Conservation (phyloP, 2,888 invertebrate genomes). For the Petrolisthes manimaculis region DNA sequence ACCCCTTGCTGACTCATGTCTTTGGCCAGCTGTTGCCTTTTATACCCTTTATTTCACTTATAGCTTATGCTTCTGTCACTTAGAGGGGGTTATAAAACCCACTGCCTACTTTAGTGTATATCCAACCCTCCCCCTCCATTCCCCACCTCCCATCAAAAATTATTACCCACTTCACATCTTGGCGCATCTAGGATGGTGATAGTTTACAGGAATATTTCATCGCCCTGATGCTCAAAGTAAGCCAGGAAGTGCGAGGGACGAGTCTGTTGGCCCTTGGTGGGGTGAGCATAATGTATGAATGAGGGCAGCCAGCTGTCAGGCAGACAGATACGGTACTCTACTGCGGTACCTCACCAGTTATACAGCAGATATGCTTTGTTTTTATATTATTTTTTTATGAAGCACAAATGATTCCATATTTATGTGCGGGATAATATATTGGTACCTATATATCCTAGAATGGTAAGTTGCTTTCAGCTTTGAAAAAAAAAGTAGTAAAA, state of each 20-base stretch:
- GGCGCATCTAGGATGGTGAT: constrained; percentile 33
- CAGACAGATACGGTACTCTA: too few relatives aligned
- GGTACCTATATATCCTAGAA: too few relatives aligned
- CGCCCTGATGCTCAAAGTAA: constrained; percentile 27
- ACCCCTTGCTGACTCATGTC: constrained; percentile 5
- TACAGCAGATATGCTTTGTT: too few relatives aligned
- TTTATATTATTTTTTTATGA: too few relatives aligned
- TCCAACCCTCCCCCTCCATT: constrained; percentile 29
- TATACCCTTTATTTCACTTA: constrained; percentile 23
- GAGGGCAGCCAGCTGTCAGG: too few relatives aligned
- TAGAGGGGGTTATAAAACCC: constrained; percentile 36
- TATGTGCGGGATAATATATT: too few relatives aligned
- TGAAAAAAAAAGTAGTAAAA: too few relatives aligned
- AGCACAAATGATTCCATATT: too few relatives aligned
- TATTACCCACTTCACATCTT: background rate
- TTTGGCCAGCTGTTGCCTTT: constrained; percentile 38
- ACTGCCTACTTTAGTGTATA: constrained; percentile 12
- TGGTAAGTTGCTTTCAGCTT: too few relatives aligned
- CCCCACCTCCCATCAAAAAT: background rate
- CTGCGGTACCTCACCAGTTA: too few relatives aligned
- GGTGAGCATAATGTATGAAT: too few relatives aligned
- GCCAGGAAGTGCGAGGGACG: constrained; percentile 19
- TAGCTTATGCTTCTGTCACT: constrained; percentile 43
- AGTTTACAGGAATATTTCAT: constrained; percentile 32
- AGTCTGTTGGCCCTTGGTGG: background rate